Conservation (phyloP, 2,888 invertebrate species). For the Cheilosia impressa region DNA sequence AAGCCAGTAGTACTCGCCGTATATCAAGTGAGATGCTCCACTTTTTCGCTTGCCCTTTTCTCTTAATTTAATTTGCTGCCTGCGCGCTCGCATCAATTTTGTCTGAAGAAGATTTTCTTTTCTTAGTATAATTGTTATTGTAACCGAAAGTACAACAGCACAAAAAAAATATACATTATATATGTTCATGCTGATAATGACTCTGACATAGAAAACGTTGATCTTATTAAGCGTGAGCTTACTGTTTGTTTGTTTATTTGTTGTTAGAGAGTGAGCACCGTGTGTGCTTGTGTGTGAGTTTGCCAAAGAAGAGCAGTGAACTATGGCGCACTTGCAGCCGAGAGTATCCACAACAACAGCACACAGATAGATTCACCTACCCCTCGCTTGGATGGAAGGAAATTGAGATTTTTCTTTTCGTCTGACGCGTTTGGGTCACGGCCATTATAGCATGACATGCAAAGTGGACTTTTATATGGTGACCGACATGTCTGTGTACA, state of each 20-base stretch:
- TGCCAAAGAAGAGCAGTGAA: slow-evolving; percentile 54
- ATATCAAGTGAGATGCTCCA: slow-evolving; percentile 28
- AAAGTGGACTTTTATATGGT: slow-evolving; percentile 36
- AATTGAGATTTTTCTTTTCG: slow-evolving; percentile 34
- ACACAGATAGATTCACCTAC: not conserved
- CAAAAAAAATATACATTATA: slow-evolving; percentile 20
- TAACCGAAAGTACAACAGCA: slow-evolving; percentile 55
- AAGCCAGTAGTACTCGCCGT: slow-evolving; percentile 8
- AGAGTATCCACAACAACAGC: slow-evolving; percentile 26
- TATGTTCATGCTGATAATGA: slow-evolving; percentile 60
- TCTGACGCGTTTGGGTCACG: slow-evolving; percentile 63
- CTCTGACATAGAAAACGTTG: slow-evolving; percentile 73
- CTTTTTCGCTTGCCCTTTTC: slow-evolving; percentile 54
- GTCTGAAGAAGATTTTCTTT: slow-evolving; percentile 41
- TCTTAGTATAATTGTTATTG: slow-evolving; percentile 51
- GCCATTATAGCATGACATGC: slow-evolving; percentile 70
- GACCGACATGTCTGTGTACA: slow-evolving; percentile 23
- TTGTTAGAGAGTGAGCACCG: slow-evolving; percentile 59
- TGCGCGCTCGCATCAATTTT: slow-evolving; percentile 6
- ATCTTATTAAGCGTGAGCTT: slow-evolving; percentile 65
- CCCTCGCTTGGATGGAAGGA: slow-evolving; percentile 21
- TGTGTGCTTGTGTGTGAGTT: slow-evolving; percentile 5
- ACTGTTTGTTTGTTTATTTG: slow-evolving; percentile 19
- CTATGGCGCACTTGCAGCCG: slow-evolving; percentile 54
- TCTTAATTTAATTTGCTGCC: slow-evolving; percentile 48